phyloP scores from a whole-genome alignment of 2,888 invertebrate genomes.

The Caenorhabditis sp. region DNA sequence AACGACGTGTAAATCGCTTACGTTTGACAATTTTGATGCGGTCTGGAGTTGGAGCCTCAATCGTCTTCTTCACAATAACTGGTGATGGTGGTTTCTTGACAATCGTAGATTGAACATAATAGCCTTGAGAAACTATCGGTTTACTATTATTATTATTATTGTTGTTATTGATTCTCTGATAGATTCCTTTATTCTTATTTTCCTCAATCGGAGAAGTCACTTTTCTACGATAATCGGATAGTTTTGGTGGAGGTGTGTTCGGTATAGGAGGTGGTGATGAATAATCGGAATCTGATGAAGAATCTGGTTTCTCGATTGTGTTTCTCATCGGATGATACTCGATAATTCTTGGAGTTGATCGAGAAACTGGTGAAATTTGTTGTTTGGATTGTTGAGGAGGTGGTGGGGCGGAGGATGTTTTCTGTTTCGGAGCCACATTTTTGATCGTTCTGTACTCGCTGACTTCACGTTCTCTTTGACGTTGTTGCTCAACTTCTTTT shows the following conservation, averaged over 20 bases:
- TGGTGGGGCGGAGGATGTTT: neutral
- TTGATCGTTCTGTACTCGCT: constrained; percentile 22
- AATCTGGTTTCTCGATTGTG: neutral
- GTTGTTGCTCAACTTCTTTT: constrained; percentile 26
- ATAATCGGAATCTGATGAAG: neutral
- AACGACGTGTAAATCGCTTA: too few relatives aligned
- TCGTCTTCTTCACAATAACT: constrained; percentile 8
- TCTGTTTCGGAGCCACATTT: neutral
- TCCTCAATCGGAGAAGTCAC: constrained; percentile 7
- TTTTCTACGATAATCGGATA: constrained; percentile 20
- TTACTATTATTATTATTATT: neutral
- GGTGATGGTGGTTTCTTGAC: neutral
- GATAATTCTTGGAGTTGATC: constrained; percentile 16
- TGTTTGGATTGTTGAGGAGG: constrained; percentile 1
- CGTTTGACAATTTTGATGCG: neutral
- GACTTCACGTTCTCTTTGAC: constrained; percentile 25
- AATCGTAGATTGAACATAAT: neutral
- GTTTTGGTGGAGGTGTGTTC: constrained; percentile 30
- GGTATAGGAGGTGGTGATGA: constrained; percentile 21
- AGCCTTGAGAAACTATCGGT: neutral
- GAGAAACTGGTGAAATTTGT: constrained; percentile 7
- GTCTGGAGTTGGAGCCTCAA: neutral
- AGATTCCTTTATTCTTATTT: constrained; percentile 14
- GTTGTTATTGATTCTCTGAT: constrained; percentile 3
- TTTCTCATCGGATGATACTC: constrained; percentile 30